A percentile compares a stretch with the other conserved stretches of the same genome.
phyloP scores from a whole-genome alignment of 2,888 invertebrate species.

The Chrysotoxum bicinctum region DNA sequence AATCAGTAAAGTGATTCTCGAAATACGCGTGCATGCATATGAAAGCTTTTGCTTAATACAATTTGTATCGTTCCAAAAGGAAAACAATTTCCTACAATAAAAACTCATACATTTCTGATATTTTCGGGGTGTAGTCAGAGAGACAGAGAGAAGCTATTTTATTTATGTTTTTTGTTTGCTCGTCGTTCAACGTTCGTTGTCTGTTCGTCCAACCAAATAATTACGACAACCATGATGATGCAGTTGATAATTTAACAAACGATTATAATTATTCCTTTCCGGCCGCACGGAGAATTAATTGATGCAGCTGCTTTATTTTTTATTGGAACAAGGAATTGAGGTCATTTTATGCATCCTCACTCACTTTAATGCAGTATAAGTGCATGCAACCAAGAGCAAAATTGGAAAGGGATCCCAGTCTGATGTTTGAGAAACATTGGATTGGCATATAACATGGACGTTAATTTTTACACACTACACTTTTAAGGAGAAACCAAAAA shows the following conservation, averaged over 20 bases:
- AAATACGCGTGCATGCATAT: too few relatives aligned
- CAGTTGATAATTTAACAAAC: slow-evolving; percentile 54
- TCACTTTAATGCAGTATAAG: neutral
- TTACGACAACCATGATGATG: slow-evolving; percentile 31
- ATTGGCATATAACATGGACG: neutral
- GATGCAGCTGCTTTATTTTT: slow-evolving; percentile 20
- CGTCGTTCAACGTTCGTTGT: neutral
- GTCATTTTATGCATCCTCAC: slow-evolving; percentile 4
- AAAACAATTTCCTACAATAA: too few relatives aligned
- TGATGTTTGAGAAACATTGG: neutral
- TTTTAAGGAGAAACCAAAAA: neutral
- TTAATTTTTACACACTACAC: neutral
- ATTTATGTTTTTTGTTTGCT: neutral
- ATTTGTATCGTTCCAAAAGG: too few relatives aligned
- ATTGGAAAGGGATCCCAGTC: neutral
- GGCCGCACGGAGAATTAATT: slow-evolving; percentile 54
- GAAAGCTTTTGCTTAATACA: too few relatives aligned
- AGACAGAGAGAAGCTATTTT: neutral
- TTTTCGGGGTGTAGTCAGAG: neutral
- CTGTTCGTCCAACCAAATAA: slow-evolving; percentile 34
- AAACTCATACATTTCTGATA: neutral
- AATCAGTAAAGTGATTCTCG: too few relatives aligned
- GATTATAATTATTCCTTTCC: slow-evolving; percentile 60
- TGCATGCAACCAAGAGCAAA: neutral
- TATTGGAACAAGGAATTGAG: slow-evolving; percentile 59